Evolutionary conservation across 2,888 invertebrate genomes (phyloP).

Genomic region (Eupithecia exiguata): DNA sequence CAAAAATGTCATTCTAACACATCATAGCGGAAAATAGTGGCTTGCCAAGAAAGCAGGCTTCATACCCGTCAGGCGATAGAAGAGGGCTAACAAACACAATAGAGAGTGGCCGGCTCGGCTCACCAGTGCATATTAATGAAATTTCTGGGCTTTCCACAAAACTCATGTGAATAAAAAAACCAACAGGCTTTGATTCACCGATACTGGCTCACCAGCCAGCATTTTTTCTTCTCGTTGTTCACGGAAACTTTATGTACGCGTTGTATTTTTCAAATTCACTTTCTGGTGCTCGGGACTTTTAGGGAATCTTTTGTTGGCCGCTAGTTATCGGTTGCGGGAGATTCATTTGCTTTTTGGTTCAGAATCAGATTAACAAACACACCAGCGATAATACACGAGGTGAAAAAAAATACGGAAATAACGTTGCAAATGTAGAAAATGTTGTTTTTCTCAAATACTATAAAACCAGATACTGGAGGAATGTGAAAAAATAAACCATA

Average conservation of each 20-base stretch:
- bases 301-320: conserved; percentile 34
- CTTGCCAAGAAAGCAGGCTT: conserved; percentile 24
- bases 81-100: conserved; percentile 40
- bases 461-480: not conserved
- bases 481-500: conserved; percentile 10
- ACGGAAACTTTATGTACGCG: conserved; percentile 43
- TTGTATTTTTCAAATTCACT: conserved; percentile 43
- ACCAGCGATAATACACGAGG: not conserved
- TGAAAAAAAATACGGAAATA: not conserved
- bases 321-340: conserved; percentile 17
- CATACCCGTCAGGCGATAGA: conserved; percentile 46
- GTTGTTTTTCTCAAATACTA: not conserved
- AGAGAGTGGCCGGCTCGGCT: conserved; percentile 16
- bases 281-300: conserved; percentile 21
- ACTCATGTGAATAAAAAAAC: conserved; percentile 69
- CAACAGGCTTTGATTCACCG: conserved; percentile 58
- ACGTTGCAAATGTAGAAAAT: not conserved
- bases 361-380: not conserved
- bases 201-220: conserved; percentile 47
- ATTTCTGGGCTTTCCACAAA: conserved; percentile 75
- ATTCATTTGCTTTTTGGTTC: conserved; percentile 1
- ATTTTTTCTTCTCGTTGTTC: conserved; percentile 48
- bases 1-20: not conserved
- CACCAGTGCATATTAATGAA: conserved; percentile 70
- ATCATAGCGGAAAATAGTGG: not conserved